Evolutionary conservation across 2,797 vertebrate genomes (phyloP).

Genomic region (Coccyzus lansbergi): DNA sequence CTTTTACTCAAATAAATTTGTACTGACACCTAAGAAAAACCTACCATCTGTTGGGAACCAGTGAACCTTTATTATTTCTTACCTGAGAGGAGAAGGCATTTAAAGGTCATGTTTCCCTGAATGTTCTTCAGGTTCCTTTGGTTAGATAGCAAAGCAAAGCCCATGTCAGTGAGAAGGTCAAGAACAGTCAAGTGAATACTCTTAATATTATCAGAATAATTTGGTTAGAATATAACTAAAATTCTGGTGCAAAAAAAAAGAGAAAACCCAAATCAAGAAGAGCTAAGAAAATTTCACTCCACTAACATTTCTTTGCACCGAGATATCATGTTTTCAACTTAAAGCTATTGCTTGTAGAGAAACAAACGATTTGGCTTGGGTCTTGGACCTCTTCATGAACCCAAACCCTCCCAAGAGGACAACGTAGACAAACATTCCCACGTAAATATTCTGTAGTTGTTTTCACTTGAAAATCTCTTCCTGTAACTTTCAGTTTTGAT

Average conservation of each 20-base stretch:
- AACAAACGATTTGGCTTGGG: neutral
- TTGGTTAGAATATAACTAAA: neutral
- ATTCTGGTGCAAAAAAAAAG: neutral
- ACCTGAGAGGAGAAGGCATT: neutral
- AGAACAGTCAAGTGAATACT: neutral
- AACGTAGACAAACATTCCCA: rapidly evolving
- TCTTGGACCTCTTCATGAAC: neutral
- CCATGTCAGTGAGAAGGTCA: neutral
- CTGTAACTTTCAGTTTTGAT: neutral
- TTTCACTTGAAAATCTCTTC: neutral
- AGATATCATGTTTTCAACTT: neutral
- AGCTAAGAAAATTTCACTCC: neutral
- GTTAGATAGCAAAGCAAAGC: neutral
- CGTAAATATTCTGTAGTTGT: neutral
- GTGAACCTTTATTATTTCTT: neutral
- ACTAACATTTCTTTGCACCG: neutral
- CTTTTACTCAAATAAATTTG: constrained; percentile 11
- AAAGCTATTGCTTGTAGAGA: neutral
- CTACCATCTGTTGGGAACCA: neutral
- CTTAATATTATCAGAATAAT: neutral
- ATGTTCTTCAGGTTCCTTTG: neutral
- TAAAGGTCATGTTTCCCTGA: constrained; percentile 11
- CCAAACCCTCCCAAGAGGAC: neutral
- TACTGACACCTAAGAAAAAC: constrained; percentile 15
- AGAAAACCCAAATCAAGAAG: neutral